Base-by-base conservation (phyloP, 2,113 vertebrate species). In the Egretta garzetta region DNA sequence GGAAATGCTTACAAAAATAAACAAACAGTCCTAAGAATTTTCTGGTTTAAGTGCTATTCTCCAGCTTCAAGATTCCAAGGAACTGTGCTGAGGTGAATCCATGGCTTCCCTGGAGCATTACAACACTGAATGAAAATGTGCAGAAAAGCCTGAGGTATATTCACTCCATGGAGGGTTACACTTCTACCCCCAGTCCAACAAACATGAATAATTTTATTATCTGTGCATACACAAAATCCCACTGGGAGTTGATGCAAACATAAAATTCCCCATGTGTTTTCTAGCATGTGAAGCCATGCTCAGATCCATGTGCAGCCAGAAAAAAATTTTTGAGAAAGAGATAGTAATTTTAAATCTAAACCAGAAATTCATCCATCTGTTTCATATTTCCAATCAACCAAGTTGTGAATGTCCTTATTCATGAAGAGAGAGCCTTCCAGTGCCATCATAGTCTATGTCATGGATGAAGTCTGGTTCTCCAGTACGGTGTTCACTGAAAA, bases 291-390 rank as follows among this genome's bases (percentile, higher is more conserved):
- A 92, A 80, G 45, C 37, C 63, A 37, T 50, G 7, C 75, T 93
- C 26, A 86, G 37, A 77, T 77, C 22, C 59, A 66, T 47, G 59
- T 58, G 49, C 19, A 86, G n/a, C 14, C 58, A 85, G 66, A 73
- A 91, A 86, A 86, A 80, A 45, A 14, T 1, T 8, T 45, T 33
- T 43, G 18, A 71, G 21, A 84, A 49, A 91, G 41, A 79, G 8
- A 45, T 15, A 90, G 14, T 73, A 58, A 70, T 91, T 94, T 88
- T 55, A 73, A 90, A 82, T 90, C n/a, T 66, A 88, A 94, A 93
- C 32, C 81, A 95, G 49, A 82, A 80, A 88, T 90, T 58, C 39
- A 75, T 75, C 45, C 63, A 86, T 91, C 56, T 79, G 60, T 60
- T 96, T 86, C 13, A 3, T 75, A 49, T 85, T 85, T 82, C 23